Conservation (phyloP, 2,888 invertebrate species). For the Acanthoscelides obtectus region DNA sequence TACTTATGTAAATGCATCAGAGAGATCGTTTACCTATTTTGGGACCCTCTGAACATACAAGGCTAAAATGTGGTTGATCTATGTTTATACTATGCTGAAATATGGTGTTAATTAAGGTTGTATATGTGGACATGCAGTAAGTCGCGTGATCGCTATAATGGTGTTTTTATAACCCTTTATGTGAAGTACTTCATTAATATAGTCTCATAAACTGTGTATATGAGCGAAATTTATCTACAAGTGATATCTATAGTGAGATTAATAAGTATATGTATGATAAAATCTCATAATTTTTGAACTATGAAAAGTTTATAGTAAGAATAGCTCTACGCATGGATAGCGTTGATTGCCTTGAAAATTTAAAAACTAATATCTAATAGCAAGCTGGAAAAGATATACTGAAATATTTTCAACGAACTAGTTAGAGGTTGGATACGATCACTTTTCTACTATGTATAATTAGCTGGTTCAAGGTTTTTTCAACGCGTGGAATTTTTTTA, state of each 20-base stretch:
- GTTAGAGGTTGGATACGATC: not conserved
- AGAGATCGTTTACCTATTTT: no score
- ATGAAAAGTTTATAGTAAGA: not conserved
- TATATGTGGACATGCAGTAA: not conserved
- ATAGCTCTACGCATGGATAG: not conserved
- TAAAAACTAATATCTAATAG: not conserved
- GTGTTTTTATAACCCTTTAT: not conserved
- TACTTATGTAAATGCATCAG: no score
- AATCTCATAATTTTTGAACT: not conserved
- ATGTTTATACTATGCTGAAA: not conserved
- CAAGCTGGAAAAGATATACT: not conserved
- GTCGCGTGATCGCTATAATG: not conserved
- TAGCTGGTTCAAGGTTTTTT: no score
- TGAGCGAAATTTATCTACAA: not conserved
- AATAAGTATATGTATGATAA: not conserved
- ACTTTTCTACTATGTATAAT: not conserved
- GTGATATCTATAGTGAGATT: no score
- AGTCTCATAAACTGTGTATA: not conserved
- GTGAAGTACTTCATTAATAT: no score
- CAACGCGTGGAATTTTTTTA: no score
- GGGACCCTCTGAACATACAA: not conserved
- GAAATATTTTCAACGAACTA: not conserved
- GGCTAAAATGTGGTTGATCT: not conserved
- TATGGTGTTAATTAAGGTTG: not conserved
- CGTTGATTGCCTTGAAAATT: not conserved